Evolutionary conservation across 2,888 invertebrate species (phyloP).

Genomic region (Nezara viridula): DNA sequence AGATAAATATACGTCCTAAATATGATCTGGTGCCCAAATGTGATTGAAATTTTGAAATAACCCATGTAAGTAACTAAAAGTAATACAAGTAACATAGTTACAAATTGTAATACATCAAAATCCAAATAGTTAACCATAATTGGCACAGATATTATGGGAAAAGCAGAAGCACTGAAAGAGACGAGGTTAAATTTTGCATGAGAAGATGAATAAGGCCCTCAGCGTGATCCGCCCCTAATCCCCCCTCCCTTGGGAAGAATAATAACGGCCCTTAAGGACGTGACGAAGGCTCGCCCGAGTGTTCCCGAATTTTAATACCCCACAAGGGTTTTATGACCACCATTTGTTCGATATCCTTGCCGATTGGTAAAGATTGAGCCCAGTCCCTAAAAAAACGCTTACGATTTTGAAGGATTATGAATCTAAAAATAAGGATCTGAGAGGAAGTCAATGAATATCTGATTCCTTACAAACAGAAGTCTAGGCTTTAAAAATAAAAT

Average conservation of each 20-base stretch:
- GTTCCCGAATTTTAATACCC: not conserved
- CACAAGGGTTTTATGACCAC: not conserved
- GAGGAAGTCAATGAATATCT: not conserved
- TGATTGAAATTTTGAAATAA: too few species aligned
- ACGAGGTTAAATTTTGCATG: not conserved
- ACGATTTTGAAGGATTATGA: not conserved
- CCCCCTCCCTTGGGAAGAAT: not conserved
- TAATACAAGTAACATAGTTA: too few species aligned
- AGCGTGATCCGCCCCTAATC: not conserved
- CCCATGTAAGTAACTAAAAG: too few species aligned
- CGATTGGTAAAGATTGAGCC: not conserved
- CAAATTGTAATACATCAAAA: too few species aligned
- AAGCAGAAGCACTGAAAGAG: too few species aligned
- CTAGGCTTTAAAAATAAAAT: too few species aligned
- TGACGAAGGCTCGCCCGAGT: not conserved
- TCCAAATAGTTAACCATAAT: too few species aligned
- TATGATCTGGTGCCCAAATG: too few species aligned
- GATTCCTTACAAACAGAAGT: not conserved
- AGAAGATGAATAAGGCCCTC: not conserved
- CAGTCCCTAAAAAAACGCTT: not conserved
- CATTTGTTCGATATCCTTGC: not conserved
- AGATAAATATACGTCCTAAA: too few species aligned
- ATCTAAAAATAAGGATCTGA: not conserved
- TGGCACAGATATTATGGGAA: too few species aligned
- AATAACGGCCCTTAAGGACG: conserved; percentile 9